A percentile compares a stretch with the other conserved stretches of the same genome.
phyloP scores from a whole-genome alignment of 1,140 invertebrate genomes.

The Gryon sp. region DNA sequence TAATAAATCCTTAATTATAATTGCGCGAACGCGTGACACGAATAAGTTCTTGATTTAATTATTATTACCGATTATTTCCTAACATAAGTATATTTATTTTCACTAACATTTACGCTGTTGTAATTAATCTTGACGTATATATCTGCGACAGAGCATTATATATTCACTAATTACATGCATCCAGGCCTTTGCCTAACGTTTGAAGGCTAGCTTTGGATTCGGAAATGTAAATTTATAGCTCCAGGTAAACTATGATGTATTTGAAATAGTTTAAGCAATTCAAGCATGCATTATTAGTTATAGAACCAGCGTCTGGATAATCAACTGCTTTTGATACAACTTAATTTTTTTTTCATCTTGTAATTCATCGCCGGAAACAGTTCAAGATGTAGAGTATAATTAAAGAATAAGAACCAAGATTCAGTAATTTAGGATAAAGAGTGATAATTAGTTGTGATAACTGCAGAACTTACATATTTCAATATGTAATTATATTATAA shows the following conservation, averaged over 20 bases:
- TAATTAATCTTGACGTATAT: slow-evolving; percentile 28
- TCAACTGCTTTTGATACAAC: not conserved
- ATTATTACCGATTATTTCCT: slow-evolving; percentile 67
- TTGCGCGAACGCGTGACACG: slow-evolving; percentile 78
- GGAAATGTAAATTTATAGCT: slow-evolving; percentile 3
- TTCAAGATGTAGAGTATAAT: no score
- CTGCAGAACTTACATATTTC: no score
- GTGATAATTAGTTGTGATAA: no score
- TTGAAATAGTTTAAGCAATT: slow-evolving; percentile 10
- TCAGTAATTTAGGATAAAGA: no score
- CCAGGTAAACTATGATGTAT: slow-evolving; percentile 5
- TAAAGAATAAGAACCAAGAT: no score
- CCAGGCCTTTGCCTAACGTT: not conserved
- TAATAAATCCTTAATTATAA: slow-evolving; percentile 81
- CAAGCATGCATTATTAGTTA: not conserved
- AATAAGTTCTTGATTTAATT: slow-evolving; percentile 80
- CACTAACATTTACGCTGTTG: not conserved
- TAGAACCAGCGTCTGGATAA: not conserved
- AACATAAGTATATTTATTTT: slow-evolving; percentile 44
- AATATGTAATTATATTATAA: no score
- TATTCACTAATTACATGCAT: slow-evolving; percentile 6
- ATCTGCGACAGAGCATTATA: not conserved
- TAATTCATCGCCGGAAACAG: no score
- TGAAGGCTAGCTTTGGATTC: slow-evolving; percentile 5
- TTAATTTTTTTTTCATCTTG: not conserved